These are phyloP conservation scores for Steinernema feltiae DNA, from an alignment of 1,140 invertebrate genomes.

Conservation along the genomic window DNA sequence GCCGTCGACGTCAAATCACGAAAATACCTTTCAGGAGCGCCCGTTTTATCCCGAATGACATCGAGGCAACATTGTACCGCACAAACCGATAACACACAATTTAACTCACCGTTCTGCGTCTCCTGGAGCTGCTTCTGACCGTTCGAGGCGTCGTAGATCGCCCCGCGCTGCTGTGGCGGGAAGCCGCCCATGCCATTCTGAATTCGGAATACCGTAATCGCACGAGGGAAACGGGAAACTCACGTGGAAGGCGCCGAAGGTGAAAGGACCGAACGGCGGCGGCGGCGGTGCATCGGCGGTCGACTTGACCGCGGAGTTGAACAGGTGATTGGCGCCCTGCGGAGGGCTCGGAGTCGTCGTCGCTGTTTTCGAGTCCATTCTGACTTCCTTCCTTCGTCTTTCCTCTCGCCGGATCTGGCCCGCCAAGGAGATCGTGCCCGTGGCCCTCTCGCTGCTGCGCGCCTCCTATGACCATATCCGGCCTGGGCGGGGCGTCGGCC, in stretches of 20 bases:
- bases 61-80: too few relatives aligned
- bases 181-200: slow-evolving; percentile 10
- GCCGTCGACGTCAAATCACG: background rate
- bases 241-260: slow-evolving; percentile 6
- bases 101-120: background rate
- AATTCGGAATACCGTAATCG: background rate
- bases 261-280: slow-evolving; percentile 2
- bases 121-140: slow-evolving; percentile 7
- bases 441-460: background rate
- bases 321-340: background rate
- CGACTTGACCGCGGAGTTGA: background rate
- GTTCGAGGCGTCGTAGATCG: background rate
- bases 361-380: slow-evolving; percentile 11
- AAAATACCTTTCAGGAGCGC: background rate
- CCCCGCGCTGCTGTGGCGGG: background rate
- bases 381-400: slow-evolving; percentile 13
- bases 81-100: background rate
- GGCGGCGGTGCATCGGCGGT: background rate
- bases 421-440: slow-evolving; percentile 11
- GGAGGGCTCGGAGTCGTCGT: background rate
- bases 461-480: slow-evolving; percentile 14
- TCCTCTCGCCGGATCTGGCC: slow-evolving; percentile 14
- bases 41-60: background rate
- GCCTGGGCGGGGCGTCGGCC: background rate
- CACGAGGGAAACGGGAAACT: background rate